Evolutionary conservation across 2,888 invertebrate species (phyloP), one percentile per base, ranked within the genome.

Genomic region (Metallyticus violacea): DNA sequence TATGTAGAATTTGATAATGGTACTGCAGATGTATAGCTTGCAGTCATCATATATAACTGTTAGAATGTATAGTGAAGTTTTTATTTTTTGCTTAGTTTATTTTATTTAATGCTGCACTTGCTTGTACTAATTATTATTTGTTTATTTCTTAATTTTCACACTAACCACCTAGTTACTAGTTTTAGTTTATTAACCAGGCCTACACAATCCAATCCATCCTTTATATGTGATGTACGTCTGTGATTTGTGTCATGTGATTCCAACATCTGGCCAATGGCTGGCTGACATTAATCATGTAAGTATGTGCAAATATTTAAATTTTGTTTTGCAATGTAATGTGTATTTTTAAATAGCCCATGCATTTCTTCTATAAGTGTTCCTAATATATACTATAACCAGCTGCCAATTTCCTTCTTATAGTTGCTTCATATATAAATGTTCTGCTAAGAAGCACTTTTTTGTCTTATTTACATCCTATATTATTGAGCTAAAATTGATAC

Each of bases 121-220:
- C 83, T 83, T 83, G 76, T 77, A 83, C 83, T 83, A 83, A 83
- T 83, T 26, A 77, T 83, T 77, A 77, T 77, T 83, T 83, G 83
- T 83, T 83, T 83, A 83, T 28, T 83, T 76, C 77, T 83, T 30
- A 26, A 30, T 86, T 86, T 85, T 85, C 84, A 78, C 87, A 88
- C 88, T 88, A 88, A 88, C 88, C 86, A 81, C 84, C 86, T 88
- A 86, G 86, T 87, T 87, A 87, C 86, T 88, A 88, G 87, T 86
- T 83, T 85, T 84, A 87, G 87, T 86, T 86, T 81, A 86, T 86
- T 88, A 88, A 88, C 86, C 87, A 88, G 86, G 86, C 87, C 83
- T 83, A 76, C 82, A 83, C 80, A 87, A 79, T 84, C 81, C 85
- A 86, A 85, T 79, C 87, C 86, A 86, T 77, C 85, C 86, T 86